Percentiles rank a stretch among this genome's conserved stretches.
These are phyloP conservation scores for Macropus fuliginosus DNA, from an alignment of 2,797 vertebrate species.

Conservation along the genomic window DNA sequence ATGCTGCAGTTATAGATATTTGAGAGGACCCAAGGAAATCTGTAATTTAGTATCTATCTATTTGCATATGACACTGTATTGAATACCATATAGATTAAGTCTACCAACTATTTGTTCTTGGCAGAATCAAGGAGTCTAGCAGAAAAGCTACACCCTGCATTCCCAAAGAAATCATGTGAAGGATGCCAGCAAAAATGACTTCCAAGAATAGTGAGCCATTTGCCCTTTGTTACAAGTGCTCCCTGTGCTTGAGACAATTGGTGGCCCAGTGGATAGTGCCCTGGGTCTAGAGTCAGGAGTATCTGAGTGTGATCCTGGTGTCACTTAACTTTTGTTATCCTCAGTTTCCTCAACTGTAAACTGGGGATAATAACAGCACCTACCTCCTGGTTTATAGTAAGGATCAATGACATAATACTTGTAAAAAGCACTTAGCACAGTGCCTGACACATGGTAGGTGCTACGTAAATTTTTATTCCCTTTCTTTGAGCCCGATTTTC, in stretches of 20 bases:
- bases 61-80: background rate
- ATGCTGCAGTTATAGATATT: background rate
- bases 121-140: background rate
- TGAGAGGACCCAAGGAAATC: background rate
- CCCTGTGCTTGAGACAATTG: background rate
- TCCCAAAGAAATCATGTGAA: background rate
- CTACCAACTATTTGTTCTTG: background rate
- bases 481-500: background rate
- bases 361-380: background rate
- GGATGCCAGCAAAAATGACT: background rate
- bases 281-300: background rate
- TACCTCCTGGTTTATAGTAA: background rate
- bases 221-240: background rate
- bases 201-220: background rate
- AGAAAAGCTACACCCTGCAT: background rate
- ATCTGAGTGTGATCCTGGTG: background rate
- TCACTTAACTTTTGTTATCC: background rate
- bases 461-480: background rate
- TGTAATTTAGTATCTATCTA: background rate
- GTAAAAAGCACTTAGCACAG: background rate
- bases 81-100: background rate
- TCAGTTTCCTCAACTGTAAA: background rate
- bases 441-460: background rate
- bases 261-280: background rate
- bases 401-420: background rate